Base-by-base conservation (phyloP, 2,113 vertebrate genomes). In the Labeo catla region DNA sequence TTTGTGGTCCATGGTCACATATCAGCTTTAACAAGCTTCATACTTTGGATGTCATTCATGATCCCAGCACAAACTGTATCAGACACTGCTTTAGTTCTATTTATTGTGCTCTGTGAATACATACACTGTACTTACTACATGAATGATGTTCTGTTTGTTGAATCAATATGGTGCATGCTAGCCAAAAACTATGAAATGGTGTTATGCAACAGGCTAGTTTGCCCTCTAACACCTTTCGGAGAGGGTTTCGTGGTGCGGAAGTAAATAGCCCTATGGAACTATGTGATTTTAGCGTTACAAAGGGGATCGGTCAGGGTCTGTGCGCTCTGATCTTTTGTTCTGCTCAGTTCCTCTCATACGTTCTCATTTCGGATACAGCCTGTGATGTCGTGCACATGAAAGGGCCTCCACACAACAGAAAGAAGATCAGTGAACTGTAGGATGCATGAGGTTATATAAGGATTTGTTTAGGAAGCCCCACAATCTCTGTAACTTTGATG, bases 361-460 rank as follows among this genome's bases (percentile, higher is more conserved):
- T 83, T 76, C 8, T 9, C 59, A 16, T 63, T 8, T 39, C 28
- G 19, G 28, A 73, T 57, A 76, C 36, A 45, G 63, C 65, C 39
- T 85, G 82, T 89, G 79, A 88, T 90, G 84, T 84, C 54, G 39
- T 21, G 36, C 52, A 73, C 83, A 74, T 88, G 43, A 88, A 87
- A 88, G 50, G 15, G 74, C 10, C 66, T 83, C 6, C 83, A 77
- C n/a, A 74, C 34, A 81, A 39, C 39, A 45, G 68, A 89, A 80
- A 61, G 70, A 50, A 87, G 85, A 84, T 61, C 76, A 78, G 72
- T 83, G 78, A 83, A 84, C 73, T 34, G 84, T 66, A 83, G 59
- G 54, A 65, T 74, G 68, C 28, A 50, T 73, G 70, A 80, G 36
- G 72, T 91, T 90, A 66, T 19, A 36, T 88, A 89, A 88, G 28